These are phyloP conservation scores for Channa striata DNA, from an alignment of 2,797 vertebrate species.

Conservation along the genomic window DNA sequence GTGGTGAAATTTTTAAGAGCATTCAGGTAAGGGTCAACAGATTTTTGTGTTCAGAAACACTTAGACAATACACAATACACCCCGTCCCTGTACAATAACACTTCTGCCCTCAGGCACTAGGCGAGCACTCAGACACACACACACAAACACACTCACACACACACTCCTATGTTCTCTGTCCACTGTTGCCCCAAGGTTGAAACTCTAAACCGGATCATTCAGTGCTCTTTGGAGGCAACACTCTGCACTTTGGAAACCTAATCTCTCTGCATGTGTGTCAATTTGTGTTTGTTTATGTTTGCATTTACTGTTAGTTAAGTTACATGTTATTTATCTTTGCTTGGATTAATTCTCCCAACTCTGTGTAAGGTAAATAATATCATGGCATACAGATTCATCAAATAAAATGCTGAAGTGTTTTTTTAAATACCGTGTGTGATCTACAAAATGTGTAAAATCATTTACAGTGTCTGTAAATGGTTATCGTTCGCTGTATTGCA, in stretches of 20 bases:
- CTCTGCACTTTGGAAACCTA: slow-evolving; percentile 41
- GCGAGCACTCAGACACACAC: slow-evolving; percentile 24
- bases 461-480: slow-evolving; percentile 9
- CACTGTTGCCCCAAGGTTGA: slow-evolving; percentile 70
- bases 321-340: slow-evolving; percentile 37
- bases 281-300: slow-evolving; percentile 31
- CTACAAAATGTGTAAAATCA: slow-evolving; percentile 36
- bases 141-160: slow-evolving; percentile 28
- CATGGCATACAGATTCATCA: slow-evolving; percentile 24
- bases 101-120: slow-evolving; percentile 46
- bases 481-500: not conserved
- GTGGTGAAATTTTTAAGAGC: slow-evolving; percentile 54
- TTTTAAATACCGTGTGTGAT: slow-evolving; percentile 31
- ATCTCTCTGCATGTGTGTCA: slow-evolving; percentile 31
- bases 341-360: slow-evolving; percentile 11
- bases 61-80: slow-evolving; percentile 68
- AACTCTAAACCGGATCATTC: slow-evolving; percentile 72
- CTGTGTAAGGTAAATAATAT: slow-evolving; percentile 26
- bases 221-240: slow-evolving; percentile 44
- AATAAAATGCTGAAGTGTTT: slow-evolving; percentile 34
- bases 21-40: slow-evolving; percentile 66
- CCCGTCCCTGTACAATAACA: slow-evolving; percentile 48
- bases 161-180: slow-evolving; percentile 41
- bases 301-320: slow-evolving; percentile 24
- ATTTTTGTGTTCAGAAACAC: slow-evolving; percentile 54